Evolutionary conservation across 1,140 invertebrate genomes (phyloP).

Genomic region (Ladona fulva): DNA sequence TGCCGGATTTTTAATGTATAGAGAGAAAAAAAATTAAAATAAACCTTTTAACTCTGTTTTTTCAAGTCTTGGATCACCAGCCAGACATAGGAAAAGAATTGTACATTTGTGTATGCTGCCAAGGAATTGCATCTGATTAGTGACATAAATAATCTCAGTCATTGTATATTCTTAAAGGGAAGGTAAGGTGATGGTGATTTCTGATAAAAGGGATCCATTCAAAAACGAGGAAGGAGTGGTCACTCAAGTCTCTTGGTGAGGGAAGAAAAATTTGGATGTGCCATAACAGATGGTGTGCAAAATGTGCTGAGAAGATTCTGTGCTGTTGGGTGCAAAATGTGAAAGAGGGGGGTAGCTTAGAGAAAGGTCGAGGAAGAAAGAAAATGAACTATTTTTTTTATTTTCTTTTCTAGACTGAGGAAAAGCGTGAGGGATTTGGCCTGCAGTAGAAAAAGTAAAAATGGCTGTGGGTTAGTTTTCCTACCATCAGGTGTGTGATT

Average conservation of each 20-base stretch:
- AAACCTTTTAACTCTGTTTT: not conserved
- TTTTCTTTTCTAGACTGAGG: not conserved
- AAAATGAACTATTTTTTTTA: constrained; percentile 11
- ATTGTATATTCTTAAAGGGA: no score
- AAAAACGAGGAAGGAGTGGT: no score
- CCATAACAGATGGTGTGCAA: not conserved
- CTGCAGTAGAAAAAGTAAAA: not conserved
- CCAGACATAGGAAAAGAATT: not conserved
- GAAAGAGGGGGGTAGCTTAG: not conserved
- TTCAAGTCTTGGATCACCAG: not conserved
- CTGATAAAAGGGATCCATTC: no score
- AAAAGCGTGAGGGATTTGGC: not conserved
- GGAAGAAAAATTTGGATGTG: not conserved
- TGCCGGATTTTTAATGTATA: not conserved
- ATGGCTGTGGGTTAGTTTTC: not conserved
- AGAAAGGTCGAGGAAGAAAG: not conserved
- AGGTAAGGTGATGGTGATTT: no score
- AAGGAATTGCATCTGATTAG: not conserved
- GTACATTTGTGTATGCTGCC: not conserved
- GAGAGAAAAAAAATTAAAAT: not conserved
- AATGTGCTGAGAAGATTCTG: not conserved
- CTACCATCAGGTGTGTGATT: not conserved
- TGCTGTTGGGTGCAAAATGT: not conserved
- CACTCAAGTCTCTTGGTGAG: no score
- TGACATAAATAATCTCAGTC: no score